Conservation (phyloP, 2,113 vertebrate genomes). For the Strix uralensis region DNA sequence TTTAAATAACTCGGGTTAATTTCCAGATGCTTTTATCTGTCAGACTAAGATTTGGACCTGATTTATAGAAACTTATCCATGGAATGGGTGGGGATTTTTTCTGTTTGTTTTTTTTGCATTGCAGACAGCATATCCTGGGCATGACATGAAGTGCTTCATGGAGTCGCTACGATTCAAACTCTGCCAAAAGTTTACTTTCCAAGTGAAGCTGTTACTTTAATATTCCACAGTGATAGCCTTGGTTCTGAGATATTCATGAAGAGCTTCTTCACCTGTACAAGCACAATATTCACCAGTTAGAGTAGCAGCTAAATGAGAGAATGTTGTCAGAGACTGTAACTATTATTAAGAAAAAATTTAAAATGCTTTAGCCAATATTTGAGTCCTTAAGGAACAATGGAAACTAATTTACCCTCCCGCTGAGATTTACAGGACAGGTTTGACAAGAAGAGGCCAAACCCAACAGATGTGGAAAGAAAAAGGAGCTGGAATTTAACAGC, state of each 20-base stretch:
- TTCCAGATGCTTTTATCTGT: neutral
- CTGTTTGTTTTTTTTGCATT: neutral
- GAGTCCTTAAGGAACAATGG: neutral
- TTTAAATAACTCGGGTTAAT: neutral
- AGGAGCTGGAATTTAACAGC: neutral
- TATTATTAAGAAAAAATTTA: neutral
- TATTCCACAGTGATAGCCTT: slow-evolving; percentile 97
- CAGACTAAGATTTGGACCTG: neutral
- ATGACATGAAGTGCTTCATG: neutral
- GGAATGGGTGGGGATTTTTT: neutral
- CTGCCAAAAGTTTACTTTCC: neutral
- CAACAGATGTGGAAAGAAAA: neutral
- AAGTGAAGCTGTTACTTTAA: slow-evolving; percentile 54
- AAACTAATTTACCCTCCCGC: neutral
- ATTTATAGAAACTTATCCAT: neutral
- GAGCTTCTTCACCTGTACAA: slow-evolving; percentile 90
- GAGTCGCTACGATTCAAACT: neutral
- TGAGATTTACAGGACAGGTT: neutral
- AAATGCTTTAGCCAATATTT: neutral
- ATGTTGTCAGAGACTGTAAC: neutral
- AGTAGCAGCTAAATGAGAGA: neutral
- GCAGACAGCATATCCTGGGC: neutral
- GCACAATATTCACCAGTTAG: slow-evolving; percentile 9
- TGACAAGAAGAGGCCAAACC: neutral
- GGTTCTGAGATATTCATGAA: slow-evolving; percentile 93